Conservation (phyloP, 2,888 invertebrate genomes). For the Loripinus fragilis region DNA sequence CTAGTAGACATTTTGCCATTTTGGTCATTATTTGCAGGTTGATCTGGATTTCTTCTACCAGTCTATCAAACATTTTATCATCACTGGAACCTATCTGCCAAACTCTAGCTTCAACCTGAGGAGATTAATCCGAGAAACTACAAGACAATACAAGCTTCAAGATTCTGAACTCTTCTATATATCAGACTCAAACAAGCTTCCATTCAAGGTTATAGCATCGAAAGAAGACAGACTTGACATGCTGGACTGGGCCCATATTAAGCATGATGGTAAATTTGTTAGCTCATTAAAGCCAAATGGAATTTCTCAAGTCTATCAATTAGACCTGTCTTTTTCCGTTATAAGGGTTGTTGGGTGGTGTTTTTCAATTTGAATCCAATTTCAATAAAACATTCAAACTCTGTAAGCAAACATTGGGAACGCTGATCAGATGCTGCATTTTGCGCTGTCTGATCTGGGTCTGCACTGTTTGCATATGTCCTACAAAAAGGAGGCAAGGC, state of each 20-base stretch:
- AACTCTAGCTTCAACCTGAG: conserved; percentile 61
- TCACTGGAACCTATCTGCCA: conserved; percentile 56
- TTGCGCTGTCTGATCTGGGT: no score
- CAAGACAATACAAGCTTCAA: conserved; percentile 57
- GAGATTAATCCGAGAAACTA: conserved; percentile 60
- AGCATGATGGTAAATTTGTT: conserved; percentile 56
- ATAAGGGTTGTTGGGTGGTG: no score
- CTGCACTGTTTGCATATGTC: no score
- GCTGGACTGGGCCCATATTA: conserved; percentile 61
- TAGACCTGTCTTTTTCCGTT: no score
- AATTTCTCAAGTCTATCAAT: no score
- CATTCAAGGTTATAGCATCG: conserved; percentile 54
- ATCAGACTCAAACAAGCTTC: conserved; percentile 37
- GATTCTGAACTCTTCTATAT: conserved; percentile 60
- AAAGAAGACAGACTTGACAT: conserved; percentile 62
- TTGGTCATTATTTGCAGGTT: conserved; percentile 52
- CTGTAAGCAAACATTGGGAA: no score
- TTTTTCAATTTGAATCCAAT: no score
- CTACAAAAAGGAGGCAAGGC: no score
- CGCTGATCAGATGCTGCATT: no score
- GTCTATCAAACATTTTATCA: conserved; percentile 58
- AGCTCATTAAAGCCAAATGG: no score
- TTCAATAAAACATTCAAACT: no score
- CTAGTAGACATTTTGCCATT: no score
- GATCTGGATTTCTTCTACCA: conserved; percentile 53